Base-by-base conservation (phyloP, 2,797 vertebrate species). In the Spinus olivaceus region DNA sequence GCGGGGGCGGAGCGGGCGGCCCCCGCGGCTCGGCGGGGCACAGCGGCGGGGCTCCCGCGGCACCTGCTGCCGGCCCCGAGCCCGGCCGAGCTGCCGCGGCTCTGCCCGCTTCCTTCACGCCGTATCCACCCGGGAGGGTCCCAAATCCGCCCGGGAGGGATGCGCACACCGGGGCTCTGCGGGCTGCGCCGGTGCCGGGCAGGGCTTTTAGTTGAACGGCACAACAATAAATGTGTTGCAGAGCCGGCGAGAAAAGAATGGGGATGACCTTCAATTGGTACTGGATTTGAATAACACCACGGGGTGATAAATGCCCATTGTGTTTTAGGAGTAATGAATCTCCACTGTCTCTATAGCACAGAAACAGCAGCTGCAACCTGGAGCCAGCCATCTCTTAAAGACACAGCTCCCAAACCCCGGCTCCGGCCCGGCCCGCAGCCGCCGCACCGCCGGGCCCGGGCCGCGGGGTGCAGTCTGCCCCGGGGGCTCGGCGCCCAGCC, bases 231-330 rank as follows among this genome's bases (percentile, higher is more conserved):
- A 98, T 98, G 98, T 98, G 98, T 98, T 98, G 98, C 98, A 97
- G 97, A 98, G 98, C 98, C 97, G 98, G 97, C 93, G 97, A 97
- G 98, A 97, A 98, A 98, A 98, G 98, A 99, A 98, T 98, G 98
- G 99, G 98, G 98, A 98, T 98, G 98, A 98, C 98, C 98, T 98
- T 98, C 98, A 99, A 99, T 99, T 99, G 99, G 99, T 99, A 99
- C 99, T 99, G 99, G 98, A 99, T 99, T 99, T 99, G 99, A 99
- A 99, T 99, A 99, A 99, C 99, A 99, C 99, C 99, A 99, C 98
- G 98, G 99, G 99, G 99, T 99, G 99, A 99, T 99, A 99, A 99
- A 99, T 99, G 99, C 98, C 98, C 98, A 99, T 99, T 99, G 99
- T 99, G 98, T 99, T 98, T 98, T 98, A 98, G 98, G 98, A 99